Evolutionary conservation across 2,113 vertebrate species (phyloP), one percentile per base, ranked within the genome.

Genomic region (Alethe diademata): DNA sequence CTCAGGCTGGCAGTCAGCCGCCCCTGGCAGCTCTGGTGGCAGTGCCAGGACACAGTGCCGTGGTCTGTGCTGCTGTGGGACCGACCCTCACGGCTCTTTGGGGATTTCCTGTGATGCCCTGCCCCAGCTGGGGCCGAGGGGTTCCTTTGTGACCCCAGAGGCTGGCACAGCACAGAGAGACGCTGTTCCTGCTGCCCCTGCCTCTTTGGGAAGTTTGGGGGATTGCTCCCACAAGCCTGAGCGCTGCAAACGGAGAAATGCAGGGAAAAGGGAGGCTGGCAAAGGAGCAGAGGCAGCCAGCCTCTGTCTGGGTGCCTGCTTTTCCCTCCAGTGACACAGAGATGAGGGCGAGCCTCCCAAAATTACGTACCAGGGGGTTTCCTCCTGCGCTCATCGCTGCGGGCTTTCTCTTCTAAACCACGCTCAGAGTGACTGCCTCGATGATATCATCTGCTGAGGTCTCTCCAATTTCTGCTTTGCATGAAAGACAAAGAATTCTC

Each of bases 401-500:
- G 9, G 50, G 18, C 36, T 47, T 15, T 19, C 18, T 54, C 45
- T 50, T 42, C 54, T 19, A 9, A 65, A 51, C 1, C 75, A 71
- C 84, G 90, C 92, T 92, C 90, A 17, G 67, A 57, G 84, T 74
- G 82, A 86, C 96, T 89, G 81, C 95, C 93, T 83, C 95, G 94
- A 67, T 89, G 69, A 89, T 93, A 97, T 97, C 95, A 93, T 95
- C 97, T 96, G 93, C 91, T 35, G 54, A 83, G 90, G 93, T 74
- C 97, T 94, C 96, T 90, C 60, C 8, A 38, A 91, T 95, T 94
- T 93, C 97, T 97, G 87, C 96, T 96, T 75, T 88, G 96, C 96
- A 94, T 94, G 91, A 90, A 92, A 97, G 98, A 98, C 97, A 98
- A 98, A 98, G 97, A 97, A 95, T 97, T 95, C 89, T 78, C 94